Conservation (phyloP, 2,113 vertebrate species). For the Pyrgilauda ruficollis region DNA sequence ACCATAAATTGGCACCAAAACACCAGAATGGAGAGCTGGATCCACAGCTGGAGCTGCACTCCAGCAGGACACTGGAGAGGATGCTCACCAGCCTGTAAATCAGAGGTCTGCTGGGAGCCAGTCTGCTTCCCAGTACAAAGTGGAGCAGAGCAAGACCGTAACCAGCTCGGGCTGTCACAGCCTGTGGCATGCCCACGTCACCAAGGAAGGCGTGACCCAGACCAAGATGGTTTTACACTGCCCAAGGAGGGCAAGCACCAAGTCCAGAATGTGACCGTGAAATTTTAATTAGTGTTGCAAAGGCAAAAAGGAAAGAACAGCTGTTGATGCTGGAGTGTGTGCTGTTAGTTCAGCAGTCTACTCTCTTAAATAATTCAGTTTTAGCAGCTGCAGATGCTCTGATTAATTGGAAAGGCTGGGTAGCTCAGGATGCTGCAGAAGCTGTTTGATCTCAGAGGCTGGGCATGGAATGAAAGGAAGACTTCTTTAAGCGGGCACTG, state of each 20-base stretch:
- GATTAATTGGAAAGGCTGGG: conserved; percentile 5
- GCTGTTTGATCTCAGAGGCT: not conserved
- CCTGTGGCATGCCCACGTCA: not conserved
- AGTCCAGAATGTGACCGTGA: not conserved
- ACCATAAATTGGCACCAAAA: not conserved
- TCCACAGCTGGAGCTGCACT: not conserved
- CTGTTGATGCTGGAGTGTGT: not conserved
- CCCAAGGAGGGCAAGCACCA: not conserved
- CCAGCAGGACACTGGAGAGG: not conserved
- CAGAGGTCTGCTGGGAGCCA: not conserved
- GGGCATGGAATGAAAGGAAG: not conserved
- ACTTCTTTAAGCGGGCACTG: not conserved
- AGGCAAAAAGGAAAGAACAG: not conserved
- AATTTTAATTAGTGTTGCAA: not conserved
- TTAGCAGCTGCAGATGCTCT: conserved; percentile 45
- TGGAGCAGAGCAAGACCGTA: not conserved
- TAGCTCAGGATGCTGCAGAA: conserved; percentile 2
- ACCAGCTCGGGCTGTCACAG: not conserved
- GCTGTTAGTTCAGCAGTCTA: not conserved
- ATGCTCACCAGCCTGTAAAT: accelerated
- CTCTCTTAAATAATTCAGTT: conserved; percentile 50
- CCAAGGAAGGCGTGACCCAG: not conserved
- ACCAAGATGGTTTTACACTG: not conserved
- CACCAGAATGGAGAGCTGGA: not conserved
- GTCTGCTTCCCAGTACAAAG: not conserved